Evolutionary conservation across 2,888 invertebrate species (phyloP).

Genomic region (Busseola fusca): DNA sequence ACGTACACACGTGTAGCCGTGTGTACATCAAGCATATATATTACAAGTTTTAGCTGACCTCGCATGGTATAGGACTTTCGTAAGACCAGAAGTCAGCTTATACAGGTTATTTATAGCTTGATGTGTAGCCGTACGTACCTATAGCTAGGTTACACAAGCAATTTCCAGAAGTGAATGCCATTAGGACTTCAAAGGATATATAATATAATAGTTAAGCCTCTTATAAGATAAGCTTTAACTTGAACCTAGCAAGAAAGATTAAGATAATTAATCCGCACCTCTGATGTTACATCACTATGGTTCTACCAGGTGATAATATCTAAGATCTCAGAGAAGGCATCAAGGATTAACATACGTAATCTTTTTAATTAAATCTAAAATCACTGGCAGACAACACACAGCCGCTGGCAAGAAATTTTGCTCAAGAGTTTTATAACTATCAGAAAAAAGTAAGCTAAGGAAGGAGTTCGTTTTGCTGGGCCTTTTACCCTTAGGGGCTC

Average conservation of each 20-base stretch:
- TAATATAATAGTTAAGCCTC: neutral
- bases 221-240: constrained; percentile 1
- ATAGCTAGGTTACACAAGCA: neutral
- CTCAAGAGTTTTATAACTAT: too few relatives aligned
- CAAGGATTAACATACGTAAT: neutral
- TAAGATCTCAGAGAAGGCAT: neutral
- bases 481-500: too few relatives aligned
- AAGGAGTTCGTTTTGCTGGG: neutral
- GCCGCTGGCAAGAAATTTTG: neutral
- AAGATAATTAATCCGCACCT: neutral
- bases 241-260: constrained; percentile 2
- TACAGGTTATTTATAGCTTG: too few relatives aligned
- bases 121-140: too few relatives aligned
- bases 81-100: too few relatives aligned
- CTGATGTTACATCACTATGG: neutral
- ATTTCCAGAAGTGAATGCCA: neutral
- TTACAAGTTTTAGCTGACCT: too few relatives aligned
- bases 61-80: too few relatives aligned
- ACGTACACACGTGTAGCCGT: too few relatives aligned
- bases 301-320: neutral
- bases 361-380: neutral
- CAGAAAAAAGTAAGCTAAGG: neutral
- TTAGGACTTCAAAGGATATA: neutral
- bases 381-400: neutral
- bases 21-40: too few relatives aligned